These are phyloP conservation scores for Babylonia areolata DNA, from an alignment of 1,140 invertebrate genomes.

Conservation along the genomic window DNA sequence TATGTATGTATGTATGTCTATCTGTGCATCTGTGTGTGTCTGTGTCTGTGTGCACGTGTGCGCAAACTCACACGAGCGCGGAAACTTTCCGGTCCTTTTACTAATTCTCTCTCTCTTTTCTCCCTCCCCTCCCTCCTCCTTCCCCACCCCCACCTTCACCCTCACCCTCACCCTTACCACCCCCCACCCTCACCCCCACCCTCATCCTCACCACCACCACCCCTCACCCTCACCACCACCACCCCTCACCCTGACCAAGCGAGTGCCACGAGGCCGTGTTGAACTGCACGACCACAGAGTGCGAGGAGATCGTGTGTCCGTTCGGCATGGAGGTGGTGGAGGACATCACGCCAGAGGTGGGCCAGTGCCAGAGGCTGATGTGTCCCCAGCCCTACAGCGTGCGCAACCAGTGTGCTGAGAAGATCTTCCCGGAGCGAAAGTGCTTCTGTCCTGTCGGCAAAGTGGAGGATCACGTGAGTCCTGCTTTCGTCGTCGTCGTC, in stretches of 20 bases:
- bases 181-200: no score
- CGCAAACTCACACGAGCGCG: background rate
- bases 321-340: conserved; percentile 27
- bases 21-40: background rate
- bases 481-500: no score
- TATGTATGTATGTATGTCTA: background rate
- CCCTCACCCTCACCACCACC: background rate
- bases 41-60: background rate
- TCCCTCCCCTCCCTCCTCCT: no score
- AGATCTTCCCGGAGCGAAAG: background rate
- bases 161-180: no score
- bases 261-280: conserved; percentile 39
- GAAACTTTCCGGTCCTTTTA: no score
- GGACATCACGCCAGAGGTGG: background rate
- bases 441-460: conserved; percentile 42
- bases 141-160: no score
- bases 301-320: conserved; percentile 47
- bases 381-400: conserved; percentile 34
- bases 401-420: background rate
- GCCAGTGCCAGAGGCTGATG: conserved; percentile 21
- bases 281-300: conserved; percentile 37
- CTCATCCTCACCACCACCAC: no score
- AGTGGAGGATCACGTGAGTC: conserved; percentile 30
- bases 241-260: conserved; percentile 28
- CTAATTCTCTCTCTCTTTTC: no score